Percentiles rank a stretch among this genome's conserved stretches.
These are phyloP conservation scores for Poeciliopsis presidionis DNA, from an alignment of 2,797 vertebrate species.

Conservation along the genomic window DNA sequence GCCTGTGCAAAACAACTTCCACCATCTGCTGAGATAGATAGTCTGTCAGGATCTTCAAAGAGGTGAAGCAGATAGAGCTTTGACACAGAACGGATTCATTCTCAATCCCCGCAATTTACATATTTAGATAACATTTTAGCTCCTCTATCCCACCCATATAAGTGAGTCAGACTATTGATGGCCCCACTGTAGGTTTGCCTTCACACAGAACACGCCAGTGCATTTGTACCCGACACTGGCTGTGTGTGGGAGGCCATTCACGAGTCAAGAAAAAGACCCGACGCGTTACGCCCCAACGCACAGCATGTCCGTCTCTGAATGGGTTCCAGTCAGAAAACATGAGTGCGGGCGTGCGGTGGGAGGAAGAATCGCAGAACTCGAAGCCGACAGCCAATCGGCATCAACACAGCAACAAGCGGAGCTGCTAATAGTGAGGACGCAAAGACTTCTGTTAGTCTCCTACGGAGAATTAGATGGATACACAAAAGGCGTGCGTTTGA, in stretches of 20 bases:
- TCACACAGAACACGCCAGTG: not conserved
- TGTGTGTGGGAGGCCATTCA: not conserved
- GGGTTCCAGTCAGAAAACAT: not conserved
- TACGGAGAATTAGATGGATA: not conserved
- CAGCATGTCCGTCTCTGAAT: not conserved
- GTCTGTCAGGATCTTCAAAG: constrained; percentile 1
- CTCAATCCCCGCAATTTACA: not conserved
- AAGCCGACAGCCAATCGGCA: not conserved
- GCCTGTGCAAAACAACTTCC: not conserved
- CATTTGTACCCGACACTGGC: not conserved
- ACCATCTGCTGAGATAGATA: constrained; percentile 4
- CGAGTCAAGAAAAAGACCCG: not conserved
- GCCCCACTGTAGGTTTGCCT: not conserved
- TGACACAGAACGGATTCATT: not conserved
- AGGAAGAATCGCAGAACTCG: not conserved
- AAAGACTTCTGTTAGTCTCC: not conserved
- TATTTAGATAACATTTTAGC: constrained; percentile 6
- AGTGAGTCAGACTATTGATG: not conserved
- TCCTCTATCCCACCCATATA: not conserved
- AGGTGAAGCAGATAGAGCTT: not conserved
- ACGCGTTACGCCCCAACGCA: not conserved
- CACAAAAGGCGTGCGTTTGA: not conserved
- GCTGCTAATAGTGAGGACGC: not conserved
- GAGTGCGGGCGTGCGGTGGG: not conserved
- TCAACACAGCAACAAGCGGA: not conserved